Percentiles rank a stretch among this genome's conserved stretches.
Conservation (phyloP, 2,888 invertebrate genomes). For the Branchipolynoe longqiensis region DNA sequence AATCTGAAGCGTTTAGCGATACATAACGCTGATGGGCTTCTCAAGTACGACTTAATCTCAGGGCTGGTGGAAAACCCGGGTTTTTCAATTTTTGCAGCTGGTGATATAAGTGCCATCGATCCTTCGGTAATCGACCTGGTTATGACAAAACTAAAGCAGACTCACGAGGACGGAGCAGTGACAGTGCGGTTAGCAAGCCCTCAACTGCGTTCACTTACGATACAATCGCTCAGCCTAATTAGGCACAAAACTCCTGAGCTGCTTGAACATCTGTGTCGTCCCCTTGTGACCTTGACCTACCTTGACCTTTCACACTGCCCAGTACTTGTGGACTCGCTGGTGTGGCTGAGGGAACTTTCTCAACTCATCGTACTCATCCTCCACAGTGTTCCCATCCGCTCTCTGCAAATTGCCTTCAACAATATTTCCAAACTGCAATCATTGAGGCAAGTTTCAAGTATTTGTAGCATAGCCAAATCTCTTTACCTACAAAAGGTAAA, state of each 20-base stretch:
- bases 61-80: conserved; percentile 4
- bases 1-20: conserved; percentile 26
- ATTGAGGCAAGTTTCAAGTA: background rate
- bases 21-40: background rate
- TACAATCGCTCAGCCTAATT: conserved; percentile 32
- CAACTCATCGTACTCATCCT: conserved; percentile 21
- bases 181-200: background rate
- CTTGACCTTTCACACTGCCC: conserved; percentile 38
- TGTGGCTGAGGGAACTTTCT: background rate
- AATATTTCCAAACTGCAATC: conserved; percentile 20
- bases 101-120: conserved; percentile 30
- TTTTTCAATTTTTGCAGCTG: conserved; percentile 20
- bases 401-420: conserved; percentile 30
- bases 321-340: conserved; percentile 15
- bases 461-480: no score
- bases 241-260: conserved; percentile 11
- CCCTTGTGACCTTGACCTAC: conserved; percentile 8
- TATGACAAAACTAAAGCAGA: conserved; percentile 1
- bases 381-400: conserved; percentile 30
- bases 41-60: conserved; percentile 31
- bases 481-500: no score
- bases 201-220: conserved; percentile 6
- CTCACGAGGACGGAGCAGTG: conserved; percentile 22
- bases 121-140: conserved; percentile 15
- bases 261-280: conserved; percentile 4